These are phyloP conservation scores for Myotis myotis DNA, from an alignment of 2,797 vertebrate genomes.

Conservation along the genomic window DNA sequence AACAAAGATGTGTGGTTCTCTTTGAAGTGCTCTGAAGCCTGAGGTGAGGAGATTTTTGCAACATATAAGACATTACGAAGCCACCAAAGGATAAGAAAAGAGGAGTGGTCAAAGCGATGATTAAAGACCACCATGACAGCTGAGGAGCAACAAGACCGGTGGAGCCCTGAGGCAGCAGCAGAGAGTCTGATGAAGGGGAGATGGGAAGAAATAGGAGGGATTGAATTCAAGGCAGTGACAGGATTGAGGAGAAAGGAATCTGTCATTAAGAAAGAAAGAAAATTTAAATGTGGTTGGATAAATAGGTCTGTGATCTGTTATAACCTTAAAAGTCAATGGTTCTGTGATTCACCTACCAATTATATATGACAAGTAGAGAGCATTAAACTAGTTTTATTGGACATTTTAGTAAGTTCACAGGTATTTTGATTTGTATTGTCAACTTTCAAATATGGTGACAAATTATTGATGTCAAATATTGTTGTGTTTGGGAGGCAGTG, in stretches of 20 bases:
- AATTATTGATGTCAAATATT: slow-evolving; percentile 7
- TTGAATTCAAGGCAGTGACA: background rate
- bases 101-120: background rate
- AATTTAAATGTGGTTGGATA: background rate
- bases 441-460: slow-evolving; percentile 35
- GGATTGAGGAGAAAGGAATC: background rate
- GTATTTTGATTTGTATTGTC: slow-evolving; percentile 45
- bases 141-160: background rate
- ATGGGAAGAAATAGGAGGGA: background rate
- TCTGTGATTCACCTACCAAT: background rate
- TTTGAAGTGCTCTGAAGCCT: background rate
- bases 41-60: background rate
- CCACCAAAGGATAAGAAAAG: background rate
- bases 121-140: background rate
- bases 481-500: background rate
- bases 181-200: background rate
- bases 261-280: background rate
- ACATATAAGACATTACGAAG: background rate
- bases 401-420: background rate
- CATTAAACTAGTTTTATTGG: background rate
- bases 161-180: background rate
- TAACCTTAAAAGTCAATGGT: background rate
- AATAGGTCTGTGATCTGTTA: background rate
- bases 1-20: background rate
- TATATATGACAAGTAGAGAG: background rate